phyloP scores from a whole-genome alignment of 2,888 invertebrate species.

The Nezara viridula region DNA sequence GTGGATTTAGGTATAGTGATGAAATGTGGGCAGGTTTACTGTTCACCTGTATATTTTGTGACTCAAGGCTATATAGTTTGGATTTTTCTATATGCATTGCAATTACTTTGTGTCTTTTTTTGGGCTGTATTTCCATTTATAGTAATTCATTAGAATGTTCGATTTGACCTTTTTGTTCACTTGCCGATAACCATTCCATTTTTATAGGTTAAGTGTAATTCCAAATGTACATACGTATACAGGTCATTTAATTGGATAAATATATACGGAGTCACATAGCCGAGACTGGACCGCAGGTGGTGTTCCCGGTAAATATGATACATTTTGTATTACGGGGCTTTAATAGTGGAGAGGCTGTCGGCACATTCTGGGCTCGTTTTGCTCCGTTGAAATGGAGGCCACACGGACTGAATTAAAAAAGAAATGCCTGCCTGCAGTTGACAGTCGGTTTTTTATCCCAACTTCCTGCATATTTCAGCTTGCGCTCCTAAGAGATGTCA shows the following conservation, averaged over 20 bases:
- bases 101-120: too few species aligned
- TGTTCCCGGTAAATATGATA: constrained; percentile 43
- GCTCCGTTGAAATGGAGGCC: constrained; percentile 36
- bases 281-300: constrained; percentile 8
- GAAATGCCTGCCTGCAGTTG: constrained; percentile 39
- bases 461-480: constrained; percentile 39
- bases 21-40: too few species aligned
- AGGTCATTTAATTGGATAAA: background rate
- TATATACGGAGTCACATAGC: background rate
- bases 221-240: background rate
- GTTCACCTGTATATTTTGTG: too few species aligned
- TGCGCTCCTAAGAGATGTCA: constrained; percentile 48
- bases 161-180: background rate
- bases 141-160: background rate
- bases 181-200: background rate
- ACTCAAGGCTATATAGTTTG: too few species aligned
- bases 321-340: constrained; percentile 19
- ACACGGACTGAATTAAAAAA: constrained; percentile 42
- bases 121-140: too few species aligned
- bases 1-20: too few species aligned
- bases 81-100: too few species aligned
- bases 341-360: constrained; percentile 39
- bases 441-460: constrained; percentile 10
- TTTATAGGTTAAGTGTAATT: background rate
- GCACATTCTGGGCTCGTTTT: background rate